Conservation (phyloP, 2,888 invertebrate species). For the Stegana nigrithorax region DNA sequence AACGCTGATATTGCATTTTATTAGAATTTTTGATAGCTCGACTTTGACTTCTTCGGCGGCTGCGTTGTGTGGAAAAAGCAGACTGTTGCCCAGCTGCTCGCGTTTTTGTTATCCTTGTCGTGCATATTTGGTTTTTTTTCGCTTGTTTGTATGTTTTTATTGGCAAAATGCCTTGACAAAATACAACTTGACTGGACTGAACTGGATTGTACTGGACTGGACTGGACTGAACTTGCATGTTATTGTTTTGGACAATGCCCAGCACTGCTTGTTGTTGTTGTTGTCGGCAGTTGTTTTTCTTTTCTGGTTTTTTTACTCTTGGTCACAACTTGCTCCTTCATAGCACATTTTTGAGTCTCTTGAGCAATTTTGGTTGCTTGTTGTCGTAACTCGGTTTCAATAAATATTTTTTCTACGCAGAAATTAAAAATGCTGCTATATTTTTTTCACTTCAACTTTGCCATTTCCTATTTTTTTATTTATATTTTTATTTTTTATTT, state of each 20-base stretch:
- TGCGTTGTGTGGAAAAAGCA: too few species aligned
- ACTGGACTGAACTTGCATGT: conserved; percentile 5
- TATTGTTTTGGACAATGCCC: conserved; percentile 28
- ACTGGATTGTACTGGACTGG: background rate
- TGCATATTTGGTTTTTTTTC: background rate
- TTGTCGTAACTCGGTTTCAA: conserved; percentile 48
- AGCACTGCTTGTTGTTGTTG: conserved; percentile 15
- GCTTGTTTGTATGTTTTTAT: background rate
- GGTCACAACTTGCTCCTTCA: background rate
- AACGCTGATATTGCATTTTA: conserved; percentile 12
- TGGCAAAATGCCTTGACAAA: conserved; percentile 15
- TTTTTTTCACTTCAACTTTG: conserved; percentile 28
- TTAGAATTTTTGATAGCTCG: background rate
- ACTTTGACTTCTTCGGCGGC: too few species aligned
- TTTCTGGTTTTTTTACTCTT: conserved; percentile 22
- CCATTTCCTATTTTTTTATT: background rate
- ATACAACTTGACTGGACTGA: background rate
- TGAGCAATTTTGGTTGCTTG: background rate
- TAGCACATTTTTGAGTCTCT: background rate
- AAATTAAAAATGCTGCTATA: conserved; percentile 55
- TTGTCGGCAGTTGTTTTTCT: conserved; percentile 32
- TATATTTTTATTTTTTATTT: too few species aligned
- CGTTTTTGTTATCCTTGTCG: background rate
- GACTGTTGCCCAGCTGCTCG: background rate
- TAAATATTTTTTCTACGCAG: conserved; percentile 57